Evolutionary conservation across 2,113 vertebrate species (phyloP), one percentile per base, ranked within the genome.

Genomic region (Agelaius tricolor): DNA sequence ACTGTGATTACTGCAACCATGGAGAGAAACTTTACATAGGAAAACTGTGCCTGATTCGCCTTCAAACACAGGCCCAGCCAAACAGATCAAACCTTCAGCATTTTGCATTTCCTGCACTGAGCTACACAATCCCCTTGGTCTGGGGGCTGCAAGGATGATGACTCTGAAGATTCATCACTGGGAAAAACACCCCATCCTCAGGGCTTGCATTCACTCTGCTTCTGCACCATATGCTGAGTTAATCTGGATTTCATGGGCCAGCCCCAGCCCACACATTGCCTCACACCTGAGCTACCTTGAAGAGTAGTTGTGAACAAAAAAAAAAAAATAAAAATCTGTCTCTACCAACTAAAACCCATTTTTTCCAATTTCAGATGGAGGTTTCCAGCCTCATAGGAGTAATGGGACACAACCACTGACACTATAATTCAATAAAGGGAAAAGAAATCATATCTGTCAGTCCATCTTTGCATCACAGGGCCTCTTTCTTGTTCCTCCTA

Each of bases 381-480:
- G 80, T 15, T 95, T 90, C 73, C 73, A 87, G 83, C 69, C 86
- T 95, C 28, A 0, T 0, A 95, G 90, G 90, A 92, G 80, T 78
- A 95, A 92, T 28, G 57, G 94, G 83, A 93, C 83, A 89, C 79
- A 92, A 82, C 58, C 57, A 75, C 54, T 96, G 86, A 92, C 92
- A 96, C 92, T 57, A 37, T 92, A 90, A 96, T 95, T 96, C 93
- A 95, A 94, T 93, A 96, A 95, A 95, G 23, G 52, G 66, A 92
- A 85, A 79, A 95, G 91, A 84, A 96, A 94, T 92, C 93, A 57
- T 96, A 92, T 94, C 94, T 96, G 96, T 95, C 96, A 96, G 84
- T 84, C 92, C 93, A 89, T 95, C 94, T 95, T 89, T 84, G 79
- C 83, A 92, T 93, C 90, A 89, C 88, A 66, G 65, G 80, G 73